Evolutionary conservation across 2,888 invertebrate genomes (phyloP).

Genomic region (Folsomia candida): DNA sequence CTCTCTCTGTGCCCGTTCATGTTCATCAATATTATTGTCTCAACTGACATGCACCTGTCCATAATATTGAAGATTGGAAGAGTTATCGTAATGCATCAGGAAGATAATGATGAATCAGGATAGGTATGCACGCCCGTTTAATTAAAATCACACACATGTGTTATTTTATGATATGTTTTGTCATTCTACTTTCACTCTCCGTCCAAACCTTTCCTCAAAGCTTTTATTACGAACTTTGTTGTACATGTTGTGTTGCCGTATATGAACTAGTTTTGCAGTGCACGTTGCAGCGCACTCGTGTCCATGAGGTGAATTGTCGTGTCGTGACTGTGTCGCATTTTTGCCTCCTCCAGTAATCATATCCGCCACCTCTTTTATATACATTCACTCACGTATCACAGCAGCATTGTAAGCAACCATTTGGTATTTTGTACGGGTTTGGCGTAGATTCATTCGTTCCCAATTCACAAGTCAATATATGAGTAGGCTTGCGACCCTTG

Average conservation of each 20-base stretch:
- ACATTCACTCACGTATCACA: background rate
- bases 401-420: background rate
- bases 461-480: no score
- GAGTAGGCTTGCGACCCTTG: no score
- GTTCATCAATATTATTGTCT: no score
- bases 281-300: no score
- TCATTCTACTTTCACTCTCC: conserved; percentile 13
- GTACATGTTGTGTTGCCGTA: background rate
- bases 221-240: background rate
- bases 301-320: conserved; percentile 4
- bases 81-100: no score
- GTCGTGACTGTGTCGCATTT: conserved; percentile 23
- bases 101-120: background rate
- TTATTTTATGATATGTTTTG: background rate
- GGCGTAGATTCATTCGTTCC: no score
- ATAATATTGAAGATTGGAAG: no score
- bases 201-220: no score
- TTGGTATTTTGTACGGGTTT: conserved; percentile 8
- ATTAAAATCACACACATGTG: conserved; percentile 1
- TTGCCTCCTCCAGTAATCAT: background rate
- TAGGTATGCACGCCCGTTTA: background rate
- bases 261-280: no score
- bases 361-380: background rate
- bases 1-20: no score
- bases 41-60: no score